These are phyloP conservation scores for Meteorus cinctellus DNA, from an alignment of 2,888 invertebrate genomes.

Conservation along the genomic window DNA sequence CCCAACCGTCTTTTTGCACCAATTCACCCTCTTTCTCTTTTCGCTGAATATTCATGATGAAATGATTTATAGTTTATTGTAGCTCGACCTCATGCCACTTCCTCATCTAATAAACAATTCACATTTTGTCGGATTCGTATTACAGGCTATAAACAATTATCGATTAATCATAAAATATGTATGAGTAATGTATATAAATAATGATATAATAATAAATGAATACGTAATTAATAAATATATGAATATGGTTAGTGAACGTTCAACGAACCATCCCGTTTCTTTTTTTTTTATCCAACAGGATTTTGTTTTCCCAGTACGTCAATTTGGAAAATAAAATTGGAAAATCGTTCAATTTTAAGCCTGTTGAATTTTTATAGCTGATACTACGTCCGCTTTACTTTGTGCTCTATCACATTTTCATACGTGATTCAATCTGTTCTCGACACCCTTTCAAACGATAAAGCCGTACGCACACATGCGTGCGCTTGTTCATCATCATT, in stretches of 20 bases:
- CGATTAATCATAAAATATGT: conserved; percentile 9
- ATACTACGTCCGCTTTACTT: neutral
- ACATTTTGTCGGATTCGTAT: conserved; percentile 50
- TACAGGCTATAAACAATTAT: conserved; percentile 13
- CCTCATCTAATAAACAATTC: conserved; percentile 53
- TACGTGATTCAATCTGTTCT: conserved; percentile 27
- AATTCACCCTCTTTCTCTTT: conserved; percentile 54
- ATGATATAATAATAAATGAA: neutral
- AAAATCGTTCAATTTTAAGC: neutral
- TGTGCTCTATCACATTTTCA: conserved; percentile 19
- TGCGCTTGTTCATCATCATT: neutral
- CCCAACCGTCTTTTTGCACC: conserved; percentile 25
- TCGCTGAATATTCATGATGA: conserved; percentile 65
- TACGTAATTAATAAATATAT: neutral
- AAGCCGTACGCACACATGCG: neutral
- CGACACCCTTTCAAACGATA: conserved; percentile 20
- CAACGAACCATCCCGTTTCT: neutral
- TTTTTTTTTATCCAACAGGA: neutral
- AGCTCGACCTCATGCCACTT: conserved; percentile 54
- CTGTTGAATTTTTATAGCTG: conserved; percentile 6
- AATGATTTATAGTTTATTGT: conserved; percentile 64
- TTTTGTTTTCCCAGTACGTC: neutral
- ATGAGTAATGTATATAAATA: conserved; percentile 2
- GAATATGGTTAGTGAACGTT: neutral
- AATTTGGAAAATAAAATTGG: neutral